Percentiles rank a stretch among this genome's conserved stretches.
Evolutionary conservation across 1,140 invertebrate species (phyloP).

Genomic region (Drosophila equinoxialis): DNA sequence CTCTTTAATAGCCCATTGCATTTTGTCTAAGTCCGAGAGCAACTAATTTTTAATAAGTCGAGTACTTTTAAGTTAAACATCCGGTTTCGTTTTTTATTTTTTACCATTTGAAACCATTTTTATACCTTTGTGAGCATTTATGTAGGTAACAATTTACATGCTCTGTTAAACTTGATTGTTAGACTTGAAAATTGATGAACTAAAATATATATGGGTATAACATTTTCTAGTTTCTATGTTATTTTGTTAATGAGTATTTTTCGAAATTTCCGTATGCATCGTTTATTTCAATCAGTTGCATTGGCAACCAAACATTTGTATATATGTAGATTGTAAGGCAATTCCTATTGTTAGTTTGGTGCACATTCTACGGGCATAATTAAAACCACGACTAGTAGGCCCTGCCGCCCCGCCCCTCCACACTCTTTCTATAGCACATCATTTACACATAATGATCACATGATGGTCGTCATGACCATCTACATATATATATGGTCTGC

Average conservation of each 20-base stretch:
- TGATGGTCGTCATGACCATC: constrained; percentile 6
- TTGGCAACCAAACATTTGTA: constrained; percentile 9
- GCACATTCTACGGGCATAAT: constrained; percentile 44
- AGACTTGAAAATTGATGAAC: constrained; percentile 6
- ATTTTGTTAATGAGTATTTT: constrained; percentile 25
- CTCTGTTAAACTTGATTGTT: constrained; percentile 36
- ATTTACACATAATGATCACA: constrained; percentile 11
- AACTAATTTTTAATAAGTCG: no score
- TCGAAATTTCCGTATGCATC: constrained; percentile 50
- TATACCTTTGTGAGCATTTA: neutral
- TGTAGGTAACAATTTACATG: constrained; percentile 39
- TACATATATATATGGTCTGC: neutral
- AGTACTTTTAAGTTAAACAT: neutral
- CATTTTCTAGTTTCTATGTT: neutral
- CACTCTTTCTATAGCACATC: neutral
- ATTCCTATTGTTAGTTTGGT: constrained; percentile 11
- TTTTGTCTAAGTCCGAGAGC: no score
- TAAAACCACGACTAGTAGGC: constrained; percentile 49
- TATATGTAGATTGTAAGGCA: neutral
- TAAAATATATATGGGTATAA: neutral
- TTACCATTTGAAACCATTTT: no score
- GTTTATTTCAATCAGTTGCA: constrained; percentile 57
- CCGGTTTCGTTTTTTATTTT: neutral
- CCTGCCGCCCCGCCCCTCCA: neutral
- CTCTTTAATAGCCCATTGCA: no score